Evolutionary conservation across 2,113 vertebrate genomes (phyloP).

Genomic region (Tor tambroides): DNA sequence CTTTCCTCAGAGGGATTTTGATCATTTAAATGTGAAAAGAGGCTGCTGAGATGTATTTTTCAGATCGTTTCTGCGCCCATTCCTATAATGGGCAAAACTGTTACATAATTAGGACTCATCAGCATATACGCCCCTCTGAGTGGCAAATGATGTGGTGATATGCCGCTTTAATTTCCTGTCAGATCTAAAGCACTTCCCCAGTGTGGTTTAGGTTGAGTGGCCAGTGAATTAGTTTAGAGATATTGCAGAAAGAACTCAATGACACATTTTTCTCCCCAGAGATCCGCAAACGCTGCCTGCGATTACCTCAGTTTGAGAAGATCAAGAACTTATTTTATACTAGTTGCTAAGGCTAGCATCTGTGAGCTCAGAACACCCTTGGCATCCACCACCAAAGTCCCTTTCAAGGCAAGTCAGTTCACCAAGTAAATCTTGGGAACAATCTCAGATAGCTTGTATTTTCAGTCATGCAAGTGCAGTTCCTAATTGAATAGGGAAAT

Average conservation of each 20-base stretch:
- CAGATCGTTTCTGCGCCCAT: background rate
- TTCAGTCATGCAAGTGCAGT: too few relatives aligned
- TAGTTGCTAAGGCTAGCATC: background rate
- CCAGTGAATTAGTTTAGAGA: conserved; percentile 6
- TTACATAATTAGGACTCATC: conserved; percentile 21
- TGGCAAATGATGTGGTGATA: conserved; percentile 5
- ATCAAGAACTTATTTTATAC: background rate
- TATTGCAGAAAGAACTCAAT: background rate
- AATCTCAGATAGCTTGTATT: too few relatives aligned
- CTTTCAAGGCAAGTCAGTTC: too few relatives aligned
- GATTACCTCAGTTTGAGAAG: background rate
- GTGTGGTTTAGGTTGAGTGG: background rate
- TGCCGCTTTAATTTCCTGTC: conserved; percentile 20
- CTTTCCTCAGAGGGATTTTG: background rate
- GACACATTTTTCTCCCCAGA: background rate
- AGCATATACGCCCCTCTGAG: conserved; percentile 10
- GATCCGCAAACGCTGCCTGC: background rate
- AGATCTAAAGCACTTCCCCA: background rate
- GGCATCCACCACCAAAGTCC: background rate
- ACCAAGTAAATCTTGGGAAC: too few relatives aligned
- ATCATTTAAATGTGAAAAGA: background rate
- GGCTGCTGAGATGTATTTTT: background rate
- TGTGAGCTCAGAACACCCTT: background rate
- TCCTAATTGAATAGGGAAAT: too few relatives aligned
- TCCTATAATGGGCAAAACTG: background rate